Conservation (phyloP, 2,113 vertebrate genomes). For the Mesoclemmys tuberculata region DNA sequence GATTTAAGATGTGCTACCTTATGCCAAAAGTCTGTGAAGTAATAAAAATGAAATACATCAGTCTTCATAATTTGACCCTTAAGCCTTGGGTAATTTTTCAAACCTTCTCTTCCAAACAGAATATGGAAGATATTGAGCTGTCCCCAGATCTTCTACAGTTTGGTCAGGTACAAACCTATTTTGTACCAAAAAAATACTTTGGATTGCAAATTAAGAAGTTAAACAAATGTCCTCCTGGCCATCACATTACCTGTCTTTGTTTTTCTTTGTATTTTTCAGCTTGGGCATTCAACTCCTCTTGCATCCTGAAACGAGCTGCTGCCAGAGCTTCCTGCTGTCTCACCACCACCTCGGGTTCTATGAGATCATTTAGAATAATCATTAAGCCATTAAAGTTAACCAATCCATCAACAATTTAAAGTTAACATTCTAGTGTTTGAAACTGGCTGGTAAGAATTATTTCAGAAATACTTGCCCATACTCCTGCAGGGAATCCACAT, state of each 20-base stretch:
- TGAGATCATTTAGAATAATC: background rate
- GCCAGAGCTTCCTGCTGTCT: conserved; percentile 89
- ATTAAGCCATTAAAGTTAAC: background rate
- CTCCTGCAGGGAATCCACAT: background rate
- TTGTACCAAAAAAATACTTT: background rate
- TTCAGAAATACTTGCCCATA: conserved; percentile 12
- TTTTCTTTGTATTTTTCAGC: conserved; percentile 90
- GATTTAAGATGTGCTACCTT: background rate
- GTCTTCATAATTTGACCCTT: background rate
- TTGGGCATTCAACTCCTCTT: conserved; percentile 88
- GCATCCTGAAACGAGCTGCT: conserved; percentile 89
- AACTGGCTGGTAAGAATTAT: background rate
- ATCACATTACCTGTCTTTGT: conserved; percentile 83
- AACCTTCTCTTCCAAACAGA: background rate
- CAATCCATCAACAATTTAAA: background rate
- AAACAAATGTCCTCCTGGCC: background rate
- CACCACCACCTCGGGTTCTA: conserved; percentile 83
- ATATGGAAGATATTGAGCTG: background rate
- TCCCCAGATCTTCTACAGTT: background rate
- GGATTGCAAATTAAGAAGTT: background rate
- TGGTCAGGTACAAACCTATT: background rate
- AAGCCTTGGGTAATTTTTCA: background rate
- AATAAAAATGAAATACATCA: background rate
- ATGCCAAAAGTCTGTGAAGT: background rate
- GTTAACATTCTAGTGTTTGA: conserved; percentile 12